These are phyloP conservation scores for Pomatorhinus ruficollis DNA, from an alignment of 2,113 vertebrate genomes.

Conservation along the genomic window DNA sequence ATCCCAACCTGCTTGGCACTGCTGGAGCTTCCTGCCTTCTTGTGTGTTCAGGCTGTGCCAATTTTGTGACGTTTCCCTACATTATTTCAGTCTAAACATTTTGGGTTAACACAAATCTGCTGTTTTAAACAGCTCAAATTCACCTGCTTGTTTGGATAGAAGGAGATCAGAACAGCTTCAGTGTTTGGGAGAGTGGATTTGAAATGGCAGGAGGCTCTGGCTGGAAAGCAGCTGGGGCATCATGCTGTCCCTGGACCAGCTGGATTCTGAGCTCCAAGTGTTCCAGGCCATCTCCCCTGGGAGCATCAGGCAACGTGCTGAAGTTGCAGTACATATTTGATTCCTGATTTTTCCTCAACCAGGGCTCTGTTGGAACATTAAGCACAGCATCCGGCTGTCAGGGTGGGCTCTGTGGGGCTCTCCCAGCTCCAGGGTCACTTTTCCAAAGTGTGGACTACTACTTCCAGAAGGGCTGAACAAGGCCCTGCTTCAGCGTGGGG, in stretches of 20 bases:
- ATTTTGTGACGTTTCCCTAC: neutral
- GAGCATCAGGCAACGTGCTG: neutral
- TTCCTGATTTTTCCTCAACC: neutral
- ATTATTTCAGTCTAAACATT: slow-evolving; percentile 24
- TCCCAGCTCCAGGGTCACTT: neutral
- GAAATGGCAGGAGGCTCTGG: neutral
- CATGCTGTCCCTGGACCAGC: neutral
- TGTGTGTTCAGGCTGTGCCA: slow-evolving; percentile 1
- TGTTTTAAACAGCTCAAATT: slow-evolving; percentile 3
- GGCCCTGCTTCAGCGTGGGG: accelerated
- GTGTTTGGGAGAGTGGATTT: neutral
- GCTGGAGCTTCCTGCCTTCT: neutral
- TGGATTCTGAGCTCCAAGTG: neutral
- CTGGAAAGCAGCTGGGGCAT: neutral
- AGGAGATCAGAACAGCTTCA: neutral
- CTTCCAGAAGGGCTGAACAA: neutral
- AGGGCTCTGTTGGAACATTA: neutral
- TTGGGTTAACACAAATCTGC: neutral
- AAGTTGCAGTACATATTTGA: neutral
- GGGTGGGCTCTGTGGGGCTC: neutral
- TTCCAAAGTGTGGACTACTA: accelerated
- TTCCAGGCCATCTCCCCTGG: accelerated
- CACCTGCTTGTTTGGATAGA: slow-evolving; percentile 12
- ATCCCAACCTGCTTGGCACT: neutral
- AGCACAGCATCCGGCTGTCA: neutral